A percentile compares a stretch with the other conserved stretches of the same genome.
Evolutionary conservation across 2,888 invertebrate species (phyloP).

Genomic region (Strigamia transsilvanica): DNA sequence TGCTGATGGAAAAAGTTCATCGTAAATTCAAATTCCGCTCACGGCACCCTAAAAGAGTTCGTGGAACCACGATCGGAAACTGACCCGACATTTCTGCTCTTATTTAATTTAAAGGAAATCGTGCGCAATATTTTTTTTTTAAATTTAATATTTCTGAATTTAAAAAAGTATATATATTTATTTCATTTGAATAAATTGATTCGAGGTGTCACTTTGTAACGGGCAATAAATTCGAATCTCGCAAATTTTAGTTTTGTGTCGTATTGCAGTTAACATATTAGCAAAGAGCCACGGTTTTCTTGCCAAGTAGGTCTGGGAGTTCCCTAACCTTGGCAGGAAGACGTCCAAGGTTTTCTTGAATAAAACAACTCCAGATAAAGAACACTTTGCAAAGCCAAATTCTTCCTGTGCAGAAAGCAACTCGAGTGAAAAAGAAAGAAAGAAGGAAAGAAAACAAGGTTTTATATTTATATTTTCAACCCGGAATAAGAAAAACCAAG

Average conservation of each 20-base stretch:
- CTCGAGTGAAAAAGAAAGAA: not conserved
- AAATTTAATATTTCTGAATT: not conserved
- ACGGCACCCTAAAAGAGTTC: not conserved
- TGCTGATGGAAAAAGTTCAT: constrained; percentile 22
- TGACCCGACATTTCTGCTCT: not conserved
- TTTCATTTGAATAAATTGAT: too few relatives aligned
- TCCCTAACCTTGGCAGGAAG: constrained; percentile 31
- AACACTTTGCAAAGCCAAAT: not conserved
- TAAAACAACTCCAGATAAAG: constrained; percentile 26
- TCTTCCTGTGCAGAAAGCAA: not conserved
- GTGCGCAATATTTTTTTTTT: not conserved
- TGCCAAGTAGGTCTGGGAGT: constrained; percentile 35
- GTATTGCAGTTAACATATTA: constrained; percentile 1
- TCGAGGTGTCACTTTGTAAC: too few relatives aligned
- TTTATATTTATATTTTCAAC: not conserved
- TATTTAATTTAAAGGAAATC: not conserved
- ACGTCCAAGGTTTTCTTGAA: constrained; percentile 27
- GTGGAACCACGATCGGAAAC: not conserved
- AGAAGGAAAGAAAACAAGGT: not conserved
- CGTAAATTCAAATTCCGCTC: not conserved
- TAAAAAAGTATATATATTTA: too few relatives aligned
- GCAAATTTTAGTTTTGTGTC: not conserved
- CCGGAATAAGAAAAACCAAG: too few relatives aligned
- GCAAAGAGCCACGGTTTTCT: not conserved
- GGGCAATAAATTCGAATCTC: too few relatives aligned